phyloP scores from a whole-genome alignment of 2,797 vertebrate species.

The Garrulus glandarius region DNA sequence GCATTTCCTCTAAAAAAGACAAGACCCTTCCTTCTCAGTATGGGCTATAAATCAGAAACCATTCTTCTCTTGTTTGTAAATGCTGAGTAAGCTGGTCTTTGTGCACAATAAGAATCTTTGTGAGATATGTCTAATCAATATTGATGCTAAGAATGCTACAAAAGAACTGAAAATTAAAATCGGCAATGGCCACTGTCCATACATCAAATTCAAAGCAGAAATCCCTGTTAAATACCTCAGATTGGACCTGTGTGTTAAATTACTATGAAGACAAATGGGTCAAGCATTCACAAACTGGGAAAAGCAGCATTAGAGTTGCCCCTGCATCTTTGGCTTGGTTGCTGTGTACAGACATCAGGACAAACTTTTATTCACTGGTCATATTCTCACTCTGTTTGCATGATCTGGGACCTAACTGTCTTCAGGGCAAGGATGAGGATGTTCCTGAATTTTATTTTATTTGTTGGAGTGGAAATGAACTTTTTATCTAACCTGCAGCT shows the following conservation, averaged over 20 bases:
- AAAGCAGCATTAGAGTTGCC: neutral
- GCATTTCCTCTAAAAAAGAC: neutral
- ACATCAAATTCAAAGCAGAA: neutral
- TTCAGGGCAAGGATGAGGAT: neutral
- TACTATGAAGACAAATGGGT: neutral
- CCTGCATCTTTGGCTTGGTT: neutral
- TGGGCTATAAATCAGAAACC: neutral
- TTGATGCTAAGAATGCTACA: neutral
- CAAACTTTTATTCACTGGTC: neutral
- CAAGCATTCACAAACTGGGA: rapidly evolving
- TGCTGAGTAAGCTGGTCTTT: neutral
- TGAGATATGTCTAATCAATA: neutral
- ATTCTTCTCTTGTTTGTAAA: neutral
- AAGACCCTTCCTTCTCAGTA: neutral
- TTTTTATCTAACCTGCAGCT: neutral
- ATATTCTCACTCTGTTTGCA: neutral
- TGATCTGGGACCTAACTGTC: neutral
- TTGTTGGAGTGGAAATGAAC: neutral
- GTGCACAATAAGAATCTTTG: neutral
- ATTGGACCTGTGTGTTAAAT: neutral
- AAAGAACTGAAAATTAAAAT: neutral
- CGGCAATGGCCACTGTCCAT: neutral
- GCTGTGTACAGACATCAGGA: neutral
- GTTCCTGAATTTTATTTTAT: neutral
- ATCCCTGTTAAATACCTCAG: neutral